phyloP scores from a whole-genome alignment of 2,888 invertebrate species.

The Buathra laborator region DNA sequence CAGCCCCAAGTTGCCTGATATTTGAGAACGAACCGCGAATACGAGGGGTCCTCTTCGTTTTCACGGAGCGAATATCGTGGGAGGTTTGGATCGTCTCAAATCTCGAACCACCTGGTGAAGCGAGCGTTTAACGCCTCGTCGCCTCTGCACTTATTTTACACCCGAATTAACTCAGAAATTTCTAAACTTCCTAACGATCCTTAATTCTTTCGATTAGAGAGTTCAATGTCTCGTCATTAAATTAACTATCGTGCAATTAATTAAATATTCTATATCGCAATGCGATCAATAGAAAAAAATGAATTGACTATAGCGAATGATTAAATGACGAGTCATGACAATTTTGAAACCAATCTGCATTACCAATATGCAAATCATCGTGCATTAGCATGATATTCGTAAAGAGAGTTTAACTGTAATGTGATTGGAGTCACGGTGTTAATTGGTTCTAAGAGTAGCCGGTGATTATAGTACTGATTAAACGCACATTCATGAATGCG shows the following conservation, averaged over 20 bases:
- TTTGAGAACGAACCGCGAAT: constrained; percentile 65
- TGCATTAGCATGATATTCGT: constrained; percentile 8
- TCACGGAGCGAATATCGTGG: constrained; percentile 44
- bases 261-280: background rate
- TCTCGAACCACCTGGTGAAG: constrained; percentile 58
- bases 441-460: constrained; percentile 51
- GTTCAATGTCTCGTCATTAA: background rate
- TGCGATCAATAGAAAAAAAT: background rate
- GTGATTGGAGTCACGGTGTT: constrained; percentile 52
- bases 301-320: background rate
- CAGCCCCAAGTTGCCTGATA: constrained; percentile 60
- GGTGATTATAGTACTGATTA: constrained; percentile 50
- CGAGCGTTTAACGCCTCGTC: constrained; percentile 58
- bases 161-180: constrained; percentile 53
- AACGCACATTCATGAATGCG: constrained; percentile 60
- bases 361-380: background rate
- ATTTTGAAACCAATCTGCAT: background rate
- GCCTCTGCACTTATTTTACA: constrained; percentile 46
- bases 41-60: constrained; percentile 46
- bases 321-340: background rate
- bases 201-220: background rate
- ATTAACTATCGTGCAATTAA: background rate
- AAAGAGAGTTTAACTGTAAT: constrained; percentile 15
- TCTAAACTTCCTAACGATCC: constrained; percentile 17
- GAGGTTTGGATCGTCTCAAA: constrained; percentile 54